Evolutionary conservation across 2,888 invertebrate genomes (phyloP), one percentile per base, ranked within the genome.

Genomic region (Ormyrus labotus): DNA sequence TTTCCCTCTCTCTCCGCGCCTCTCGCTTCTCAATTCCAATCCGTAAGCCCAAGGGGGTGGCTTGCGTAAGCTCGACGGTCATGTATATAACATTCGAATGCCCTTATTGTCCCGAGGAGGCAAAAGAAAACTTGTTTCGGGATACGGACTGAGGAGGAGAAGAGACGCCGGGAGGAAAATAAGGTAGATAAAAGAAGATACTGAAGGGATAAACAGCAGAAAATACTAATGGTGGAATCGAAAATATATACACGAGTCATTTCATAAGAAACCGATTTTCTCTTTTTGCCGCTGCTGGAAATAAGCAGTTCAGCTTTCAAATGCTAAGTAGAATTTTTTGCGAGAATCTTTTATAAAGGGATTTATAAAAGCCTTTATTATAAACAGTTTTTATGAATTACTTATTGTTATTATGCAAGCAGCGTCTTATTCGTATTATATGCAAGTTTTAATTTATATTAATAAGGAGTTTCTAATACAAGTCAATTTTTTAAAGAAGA

Each of bases 41-140:
- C 64, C 71, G 64, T 11, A 71, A 73, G 19, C 73, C 73, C 64
- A 55, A 57, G 65, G 50, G 73, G 73, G 60, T 34, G 60, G 61
- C 57, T 65, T 73, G 73, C 50, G 64, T 57, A 73, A 73, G 65
- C 64, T 73, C 73, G 51, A 45, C 45, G n/a, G 61, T 47, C 72
- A 53, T 51, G 50, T 70, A 70, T 70, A 70, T 58, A 70, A 48
- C 70, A 70, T 70, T 70, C 58, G 57, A 60, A 60, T 70, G 58
- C 70, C 70, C 70, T 70, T 60, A 70, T 70, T 70, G 70, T 60
- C 70, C 70, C 50, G 11, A n/a, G 9, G 13, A 58, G 13, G 58
- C 50, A 68, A 57, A 68, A 47, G 68, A 57, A 57, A 68, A 68
- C 55, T 68, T 45, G 57, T 57, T 47, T 55, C 51, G 34, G 10